phyloP scores from a whole-genome alignment of 2,888 invertebrate species.

The Urechis unicinctus region DNA sequence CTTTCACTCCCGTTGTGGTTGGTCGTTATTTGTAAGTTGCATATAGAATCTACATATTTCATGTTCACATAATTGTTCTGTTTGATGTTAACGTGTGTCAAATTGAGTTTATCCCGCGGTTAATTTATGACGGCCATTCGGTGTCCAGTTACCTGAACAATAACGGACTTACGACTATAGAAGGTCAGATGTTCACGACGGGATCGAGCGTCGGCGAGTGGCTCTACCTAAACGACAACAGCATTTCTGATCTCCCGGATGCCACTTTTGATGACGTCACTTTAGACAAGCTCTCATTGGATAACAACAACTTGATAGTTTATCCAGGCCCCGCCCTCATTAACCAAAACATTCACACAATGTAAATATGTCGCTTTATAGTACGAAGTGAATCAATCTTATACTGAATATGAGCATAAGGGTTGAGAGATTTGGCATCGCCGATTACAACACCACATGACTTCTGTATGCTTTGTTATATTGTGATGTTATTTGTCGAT shows the following conservation, averaged over 20 bases:
- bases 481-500: no score
- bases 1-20: slow-evolving; percentile 11
- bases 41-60: no score
- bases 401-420: no score
- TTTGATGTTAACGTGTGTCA: no score
- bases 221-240: neutral
- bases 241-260: neutral
- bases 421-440: no score
- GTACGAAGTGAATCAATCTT: no score
- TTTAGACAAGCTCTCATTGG: neutral
- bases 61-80: no score
- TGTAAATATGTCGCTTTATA: no score
- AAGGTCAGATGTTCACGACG: neutral
- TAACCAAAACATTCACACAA: neutral
- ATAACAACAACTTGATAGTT: neutral
- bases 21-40: slow-evolving; percentile 14
- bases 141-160: neutral
- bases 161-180: neutral
- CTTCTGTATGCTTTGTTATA: no score
- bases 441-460: no score
- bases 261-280: neutral
- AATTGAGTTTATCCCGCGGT: no score
- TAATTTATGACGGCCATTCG: no score
- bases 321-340: neutral
- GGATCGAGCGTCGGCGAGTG: neutral